A percentile compares a stretch with the other conserved stretches of the same genome.
Evolutionary conservation across 2,888 invertebrate species (phyloP).

Genomic region (Ectobius pallidus): DNA sequence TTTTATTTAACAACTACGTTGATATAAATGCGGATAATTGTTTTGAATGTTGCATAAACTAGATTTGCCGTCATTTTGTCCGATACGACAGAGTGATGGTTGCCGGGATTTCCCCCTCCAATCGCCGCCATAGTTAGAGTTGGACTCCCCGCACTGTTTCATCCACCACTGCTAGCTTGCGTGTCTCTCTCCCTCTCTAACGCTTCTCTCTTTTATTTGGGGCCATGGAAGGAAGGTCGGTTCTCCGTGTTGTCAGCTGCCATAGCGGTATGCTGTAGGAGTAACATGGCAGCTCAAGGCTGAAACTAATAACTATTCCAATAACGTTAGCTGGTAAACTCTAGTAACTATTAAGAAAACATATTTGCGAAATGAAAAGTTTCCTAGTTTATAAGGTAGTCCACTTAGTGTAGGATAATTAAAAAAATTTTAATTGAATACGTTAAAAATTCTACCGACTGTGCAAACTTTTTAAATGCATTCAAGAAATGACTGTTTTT

Average conservation of each 20-base stretch:
- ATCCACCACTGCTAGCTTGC: constrained; percentile 10
- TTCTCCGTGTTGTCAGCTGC: constrained; percentile 11
- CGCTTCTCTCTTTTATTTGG: neutral
- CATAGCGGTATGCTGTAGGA: constrained; percentile 8
- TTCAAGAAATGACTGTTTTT: too few relatives aligned
- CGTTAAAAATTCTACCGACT: too few relatives aligned
- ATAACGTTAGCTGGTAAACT: too few relatives aligned
- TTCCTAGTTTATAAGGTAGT: too few relatives aligned
- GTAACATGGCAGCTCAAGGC: constrained; percentile 31
- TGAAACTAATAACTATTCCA: neutral
- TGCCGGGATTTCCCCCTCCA: constrained; percentile 16
- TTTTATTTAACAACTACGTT: too few relatives aligned
- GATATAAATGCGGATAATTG: too few relatives aligned
- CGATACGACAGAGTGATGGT: constrained; percentile 4
- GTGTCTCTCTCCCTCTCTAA: neutral
- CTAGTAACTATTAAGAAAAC: neutral
- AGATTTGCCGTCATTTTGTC: constrained; percentile 30
- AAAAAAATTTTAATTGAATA: too few relatives aligned
- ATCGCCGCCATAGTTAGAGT: constrained; percentile 1
- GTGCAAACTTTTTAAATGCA: too few relatives aligned
- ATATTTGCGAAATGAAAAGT: too few relatives aligned
- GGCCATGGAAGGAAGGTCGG: constrained; percentile 8
- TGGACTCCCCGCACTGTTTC: neutral
- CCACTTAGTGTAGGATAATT: too few relatives aligned
- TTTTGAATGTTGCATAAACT: too few relatives aligned